Base-by-base conservation (phyloP, 2,113 vertebrate species). In the Lampris megalopsis region DNA sequence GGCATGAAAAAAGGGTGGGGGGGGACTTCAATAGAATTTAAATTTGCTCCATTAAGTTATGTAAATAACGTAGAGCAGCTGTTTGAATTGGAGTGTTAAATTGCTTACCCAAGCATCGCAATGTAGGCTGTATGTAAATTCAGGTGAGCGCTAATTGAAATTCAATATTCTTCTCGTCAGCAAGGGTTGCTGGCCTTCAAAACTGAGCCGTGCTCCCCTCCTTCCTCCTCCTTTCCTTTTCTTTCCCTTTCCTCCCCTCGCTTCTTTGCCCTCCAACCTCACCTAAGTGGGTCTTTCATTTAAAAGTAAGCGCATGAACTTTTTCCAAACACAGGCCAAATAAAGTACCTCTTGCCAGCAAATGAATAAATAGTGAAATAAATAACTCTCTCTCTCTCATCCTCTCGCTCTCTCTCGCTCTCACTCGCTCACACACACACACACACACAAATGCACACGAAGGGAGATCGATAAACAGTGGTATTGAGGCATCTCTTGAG, bases 231-330 rank as follows among this genome's bases (percentile, higher is more conserved):
- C 11, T 77, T 47, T 56, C 74, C 78, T 66, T 40, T 68, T 67
- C 62, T 73, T 61, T n/a, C 67, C 56, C 48, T 75, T 60, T 76
- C 77, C 79, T 77, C 49, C 69, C 11, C 77, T 61, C 77, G 77
- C 83, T 74, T 48, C 64, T 76, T 78, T 91, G 81, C 73, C 88
- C 79, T 88, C 79, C 81, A 86, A 86, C 87, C 90, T 88, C 53
- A 79, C 81, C 86, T 91, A 88, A 93, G 90, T 91, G 89, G 89
- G 79, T 92, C 91, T 90, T 93, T 93, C 90, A 94, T 92, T 92
- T 90, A 89, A 90, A 91, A 85, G 86, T 90, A 90, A 91, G 87
- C 58, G 69, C 86, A 90, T 89, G 90, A 85, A 91, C 89, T 91
- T 92, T 87, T 87, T 87, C 45, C 74, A 81, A 90, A 86, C 86